Percentiles rank a stretch among this genome's conserved stretches.
Evolutionary conservation across 2,113 vertebrate genomes (phyloP).

Genomic region (Melierax canorus): DNA sequence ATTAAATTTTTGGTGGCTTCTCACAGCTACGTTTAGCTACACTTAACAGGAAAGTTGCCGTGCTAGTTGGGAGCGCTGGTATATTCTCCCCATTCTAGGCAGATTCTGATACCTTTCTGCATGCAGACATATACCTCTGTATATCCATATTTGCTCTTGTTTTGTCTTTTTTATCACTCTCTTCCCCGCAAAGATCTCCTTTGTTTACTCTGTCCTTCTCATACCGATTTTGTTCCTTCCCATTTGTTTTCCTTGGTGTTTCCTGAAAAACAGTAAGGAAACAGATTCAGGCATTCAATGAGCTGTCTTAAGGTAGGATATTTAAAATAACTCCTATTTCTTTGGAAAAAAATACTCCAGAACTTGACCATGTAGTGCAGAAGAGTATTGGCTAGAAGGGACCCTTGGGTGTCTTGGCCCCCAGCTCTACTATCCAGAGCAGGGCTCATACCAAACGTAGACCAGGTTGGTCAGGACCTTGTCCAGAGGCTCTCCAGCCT

Average conservation of each 20-base stretch:
- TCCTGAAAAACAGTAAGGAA: not conserved
- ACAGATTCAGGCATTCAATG: not conserved
- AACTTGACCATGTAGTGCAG: accelerated
- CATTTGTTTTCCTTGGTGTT: not conserved
- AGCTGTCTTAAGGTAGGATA: not conserved
- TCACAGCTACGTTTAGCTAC: not conserved
- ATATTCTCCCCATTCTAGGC: not conserved
- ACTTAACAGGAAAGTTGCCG: not conserved
- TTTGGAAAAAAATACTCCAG: not conserved
- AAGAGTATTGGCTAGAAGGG: not conserved
- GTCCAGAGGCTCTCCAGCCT: not conserved
- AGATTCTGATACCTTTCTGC: not conserved
- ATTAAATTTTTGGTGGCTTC: not conserved
- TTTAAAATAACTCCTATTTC: not conserved
- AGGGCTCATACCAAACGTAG: not conserved
- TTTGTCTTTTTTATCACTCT: not conserved
- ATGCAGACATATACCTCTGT: not conserved
- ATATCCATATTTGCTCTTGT: accelerated
- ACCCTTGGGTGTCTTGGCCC: not conserved
- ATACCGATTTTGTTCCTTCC: not conserved
- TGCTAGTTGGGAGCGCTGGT: not conserved
- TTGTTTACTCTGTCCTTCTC: not conserved
- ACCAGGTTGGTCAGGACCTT: not conserved
- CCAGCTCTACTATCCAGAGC: not conserved
- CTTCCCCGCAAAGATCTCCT: not conserved